Evolutionary conservation across 2,113 vertebrate species (phyloP).

Genomic region (Canis aureus): DNA sequence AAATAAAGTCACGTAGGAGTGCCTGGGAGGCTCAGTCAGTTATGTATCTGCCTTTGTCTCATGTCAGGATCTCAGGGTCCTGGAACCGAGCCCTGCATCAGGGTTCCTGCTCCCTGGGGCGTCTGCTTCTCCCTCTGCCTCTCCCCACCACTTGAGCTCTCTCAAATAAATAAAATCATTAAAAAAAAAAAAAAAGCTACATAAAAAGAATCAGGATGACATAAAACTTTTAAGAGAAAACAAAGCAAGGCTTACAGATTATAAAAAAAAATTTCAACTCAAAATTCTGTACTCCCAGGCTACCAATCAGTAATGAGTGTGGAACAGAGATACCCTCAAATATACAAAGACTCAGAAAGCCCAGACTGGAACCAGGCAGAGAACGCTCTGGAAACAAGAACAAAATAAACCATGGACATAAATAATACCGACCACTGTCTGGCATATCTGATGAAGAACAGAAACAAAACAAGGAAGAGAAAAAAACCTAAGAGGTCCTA

Average conservation of each 20-base stretch:
- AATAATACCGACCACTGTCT: neutral
- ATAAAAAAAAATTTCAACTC: neutral
- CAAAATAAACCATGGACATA: neutral
- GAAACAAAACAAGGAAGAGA: neutral
- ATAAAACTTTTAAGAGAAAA: neutral
- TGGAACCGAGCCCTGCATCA: too few species aligned
- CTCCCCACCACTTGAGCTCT: too few species aligned
- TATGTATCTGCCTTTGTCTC: too few species aligned
- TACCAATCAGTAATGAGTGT: neutral
- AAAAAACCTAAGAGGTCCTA: neutral
- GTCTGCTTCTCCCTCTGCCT: too few species aligned
- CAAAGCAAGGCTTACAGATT: neutral
- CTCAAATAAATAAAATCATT: neutral
- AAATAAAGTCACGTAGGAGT: too few species aligned
- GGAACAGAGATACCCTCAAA: neutral
- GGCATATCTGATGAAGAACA: neutral
- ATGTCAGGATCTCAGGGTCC: too few species aligned
- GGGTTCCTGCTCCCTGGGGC: too few species aligned
- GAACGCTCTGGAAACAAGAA: neutral
- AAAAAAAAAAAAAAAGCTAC: neutral
- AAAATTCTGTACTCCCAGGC: neutral
- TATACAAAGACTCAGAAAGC: neutral
- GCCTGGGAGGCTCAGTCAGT: too few species aligned
- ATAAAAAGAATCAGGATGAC: neutral
- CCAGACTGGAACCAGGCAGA: neutral